Base-by-base conservation (phyloP, 2,113 vertebrate species). In the Salvator merianae region DNA sequence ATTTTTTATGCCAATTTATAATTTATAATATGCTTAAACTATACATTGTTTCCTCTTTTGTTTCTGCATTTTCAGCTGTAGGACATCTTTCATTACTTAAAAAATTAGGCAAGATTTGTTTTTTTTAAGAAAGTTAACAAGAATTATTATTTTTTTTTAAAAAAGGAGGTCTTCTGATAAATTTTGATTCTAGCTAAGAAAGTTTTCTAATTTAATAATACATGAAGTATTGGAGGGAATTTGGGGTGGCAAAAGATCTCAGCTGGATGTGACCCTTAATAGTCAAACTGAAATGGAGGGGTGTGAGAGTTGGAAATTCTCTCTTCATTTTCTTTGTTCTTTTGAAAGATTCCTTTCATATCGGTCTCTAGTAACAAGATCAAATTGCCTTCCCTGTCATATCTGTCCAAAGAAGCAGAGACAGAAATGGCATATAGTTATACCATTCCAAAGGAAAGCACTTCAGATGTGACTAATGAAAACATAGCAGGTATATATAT, bases 401-500 rank as follows among this genome's bases (percentile, higher is more conserved):
- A 85, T 73, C n/a, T 85, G 55, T 79, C 77, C 69, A 79, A 47
- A 36, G 69, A 59, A 63, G 38, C 7, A 34, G 30, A n/a, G 77
- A 79, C 38, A 53, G 69, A 65, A 85, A 85, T 50, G 55, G 70
- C 55, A 85, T 47, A 59, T 73, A 50, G 76, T n/a, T 70, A 30
- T 63, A 69, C 73, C 16, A 63, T 82, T 86, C 73, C n/a, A 62
- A 66, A 24, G 16, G 72, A 82, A 86, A 77, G 14, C 50, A 69
- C n/a, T 82, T 70, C 74, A 84, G 38, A 71, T 69, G 73, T 71
- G 66, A 82, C 59, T 82, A 63, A 86, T 70, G 71, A 86, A 86
- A 81, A 59, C 20, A 59, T 1, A 63, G 73, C 30, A 63, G 36
- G 30, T 26, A 43, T 62, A 47, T 70, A 62, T 70, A 62, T 59